phyloP scores from a whole-genome alignment of 2,797 vertebrate genomes.

The Pseudochromis fuscus region DNA sequence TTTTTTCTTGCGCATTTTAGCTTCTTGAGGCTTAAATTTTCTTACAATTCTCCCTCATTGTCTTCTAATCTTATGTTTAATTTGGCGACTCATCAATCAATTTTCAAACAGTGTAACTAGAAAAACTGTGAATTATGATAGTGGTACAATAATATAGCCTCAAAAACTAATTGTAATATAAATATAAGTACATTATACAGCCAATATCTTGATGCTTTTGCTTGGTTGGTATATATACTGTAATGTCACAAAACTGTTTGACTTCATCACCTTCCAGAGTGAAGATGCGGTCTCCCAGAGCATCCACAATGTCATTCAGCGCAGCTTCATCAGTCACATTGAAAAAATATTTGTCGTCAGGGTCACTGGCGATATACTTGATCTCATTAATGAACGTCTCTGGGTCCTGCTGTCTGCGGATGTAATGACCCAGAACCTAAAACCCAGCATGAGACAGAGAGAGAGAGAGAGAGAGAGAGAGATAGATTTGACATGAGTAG shows the following conservation, averaged over 20 bases:
- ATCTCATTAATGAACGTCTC: conserved; percentile 94
- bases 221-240: too few species aligned
- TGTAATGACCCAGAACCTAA: conserved; percentile 95
- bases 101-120: too few species aligned
- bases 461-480: background rate
- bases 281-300: conserved; percentile 95
- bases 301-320: conserved; percentile 95
- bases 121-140: too few species aligned
- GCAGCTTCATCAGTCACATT: conserved; percentile 96
- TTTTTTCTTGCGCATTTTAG: conserved; percentile 18
- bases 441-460: conserved; percentile 30
- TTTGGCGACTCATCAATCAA: too few species aligned
- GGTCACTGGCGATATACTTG: conserved; percentile 94
- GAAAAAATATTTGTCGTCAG: conserved; percentile 95
- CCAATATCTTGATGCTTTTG: too few species aligned
- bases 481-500: conserved; percentile 5
- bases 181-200: too few species aligned
- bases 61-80: background rate
- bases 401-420: conserved; percentile 92
- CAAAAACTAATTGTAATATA: too few species aligned
- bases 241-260: too few species aligned
- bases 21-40: too few species aligned
- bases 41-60: background rate
- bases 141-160: too few species aligned
- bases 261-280: conserved; percentile 90